Evolutionary conservation across 2,888 invertebrate genomes (phyloP).

Genomic region (Neoaliturus tenellus): DNA sequence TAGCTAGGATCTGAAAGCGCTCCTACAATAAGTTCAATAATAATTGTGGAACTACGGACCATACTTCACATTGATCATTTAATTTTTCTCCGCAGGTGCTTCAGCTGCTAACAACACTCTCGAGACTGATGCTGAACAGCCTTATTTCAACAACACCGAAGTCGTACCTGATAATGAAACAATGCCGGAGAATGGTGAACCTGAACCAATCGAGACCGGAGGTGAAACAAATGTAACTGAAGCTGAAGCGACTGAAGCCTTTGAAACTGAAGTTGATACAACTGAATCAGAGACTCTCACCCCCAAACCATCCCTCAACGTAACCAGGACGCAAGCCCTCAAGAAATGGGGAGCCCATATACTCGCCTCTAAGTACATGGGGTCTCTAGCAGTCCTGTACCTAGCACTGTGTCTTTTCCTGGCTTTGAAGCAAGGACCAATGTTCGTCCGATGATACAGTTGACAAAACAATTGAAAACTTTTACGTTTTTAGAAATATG

Average conservation of each 20-base stretch:
- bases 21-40: too few species aligned
- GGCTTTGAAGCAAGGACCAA: neutral
- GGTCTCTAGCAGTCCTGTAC: neutral
- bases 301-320: neutral
- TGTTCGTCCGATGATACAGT: neutral
- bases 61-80: too few species aligned
- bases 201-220: neutral
- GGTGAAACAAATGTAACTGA: neutral
- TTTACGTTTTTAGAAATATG: too few species aligned
- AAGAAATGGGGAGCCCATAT: neutral
- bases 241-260: neutral
- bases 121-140: neutral
- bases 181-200: too few species aligned
- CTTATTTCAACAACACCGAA: neutral
- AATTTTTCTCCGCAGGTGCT: neutral
- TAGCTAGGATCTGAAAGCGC: too few species aligned
- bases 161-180: neutral
- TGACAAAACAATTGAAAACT: too few species aligned
- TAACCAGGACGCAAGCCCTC: neutral
- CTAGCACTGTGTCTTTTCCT: neutral
- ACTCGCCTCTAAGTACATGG: slow-evolving; percentile 11
- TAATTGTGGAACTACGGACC: too few species aligned
- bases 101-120: neutral
- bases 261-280: neutral
- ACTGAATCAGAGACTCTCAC: neutral